Conservation (phyloP, 2,797 vertebrate species). For the Lepidocolaptes lacrymiger region DNA sequence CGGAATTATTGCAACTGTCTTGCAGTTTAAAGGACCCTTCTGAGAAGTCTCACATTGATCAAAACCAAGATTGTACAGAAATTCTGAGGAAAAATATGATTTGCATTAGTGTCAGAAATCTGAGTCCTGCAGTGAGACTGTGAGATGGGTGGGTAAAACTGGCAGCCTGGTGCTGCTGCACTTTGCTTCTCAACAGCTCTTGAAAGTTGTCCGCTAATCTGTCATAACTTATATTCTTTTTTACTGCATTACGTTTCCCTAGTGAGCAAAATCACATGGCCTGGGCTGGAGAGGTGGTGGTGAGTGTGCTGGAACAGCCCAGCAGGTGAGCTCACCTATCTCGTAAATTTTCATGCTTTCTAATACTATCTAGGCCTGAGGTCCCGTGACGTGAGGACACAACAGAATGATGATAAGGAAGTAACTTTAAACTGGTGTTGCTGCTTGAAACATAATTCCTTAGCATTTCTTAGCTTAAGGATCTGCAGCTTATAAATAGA, state of each 20-base stretch:
- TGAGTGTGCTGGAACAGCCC: not conserved
- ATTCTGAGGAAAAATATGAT: not conserved
- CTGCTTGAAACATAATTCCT: not conserved
- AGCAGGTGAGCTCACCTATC: not conserved
- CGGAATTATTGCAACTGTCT: not conserved
- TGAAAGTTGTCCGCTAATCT: not conserved
- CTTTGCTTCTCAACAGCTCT: not conserved
- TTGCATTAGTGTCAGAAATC: not conserved
- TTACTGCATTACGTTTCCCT: not conserved
- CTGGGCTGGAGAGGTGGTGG: not conserved
- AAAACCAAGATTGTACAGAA: not conserved
- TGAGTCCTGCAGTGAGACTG: not conserved
- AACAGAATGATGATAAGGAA: accelerated
- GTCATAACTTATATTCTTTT: not conserved
- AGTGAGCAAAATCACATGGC: not conserved
- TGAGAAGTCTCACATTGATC: not conserved
- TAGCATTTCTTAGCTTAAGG: not conserved
- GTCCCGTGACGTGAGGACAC: accelerated
- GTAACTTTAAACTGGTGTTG: not conserved
- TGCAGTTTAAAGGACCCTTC: not conserved
- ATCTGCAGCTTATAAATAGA: not conserved
- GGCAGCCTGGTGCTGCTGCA: not conserved
- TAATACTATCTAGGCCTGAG: not conserved
- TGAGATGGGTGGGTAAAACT: not conserved
- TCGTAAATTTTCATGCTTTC: not conserved